phyloP scores from a whole-genome alignment of 2,797 vertebrate species.

The Pseudochromis fuscus region DNA sequence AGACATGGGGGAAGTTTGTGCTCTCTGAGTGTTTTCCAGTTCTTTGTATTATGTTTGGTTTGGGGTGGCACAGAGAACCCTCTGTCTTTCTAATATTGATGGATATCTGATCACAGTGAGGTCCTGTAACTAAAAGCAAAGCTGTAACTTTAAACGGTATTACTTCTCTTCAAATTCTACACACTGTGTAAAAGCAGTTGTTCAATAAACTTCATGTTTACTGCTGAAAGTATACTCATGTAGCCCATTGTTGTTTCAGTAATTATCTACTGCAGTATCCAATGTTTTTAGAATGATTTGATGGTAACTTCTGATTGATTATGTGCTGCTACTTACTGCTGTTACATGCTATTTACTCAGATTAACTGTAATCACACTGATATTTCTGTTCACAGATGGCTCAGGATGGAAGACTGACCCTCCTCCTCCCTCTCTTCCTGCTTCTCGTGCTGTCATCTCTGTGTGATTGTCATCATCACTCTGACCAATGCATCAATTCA shows the following conservation, averaged over 20 bases:
- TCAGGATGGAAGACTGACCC: neutral
- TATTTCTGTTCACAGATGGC: conserved; percentile 61
- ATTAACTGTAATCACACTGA: neutral
- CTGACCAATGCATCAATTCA: conserved; percentile 13
- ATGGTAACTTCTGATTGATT: neutral
- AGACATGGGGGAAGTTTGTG: no score
- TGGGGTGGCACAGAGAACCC: no score
- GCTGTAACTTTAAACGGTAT: neutral
- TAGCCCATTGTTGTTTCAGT: neutral
- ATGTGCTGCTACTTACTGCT: neutral
- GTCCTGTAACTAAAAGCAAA: neutral
- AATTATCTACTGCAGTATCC: neutral
- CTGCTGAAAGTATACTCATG: no score
- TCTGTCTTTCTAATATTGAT: neutral
- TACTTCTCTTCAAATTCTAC: no score
- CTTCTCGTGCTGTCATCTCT: conserved; percentile 25
- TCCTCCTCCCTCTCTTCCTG: conserved; percentile 17
- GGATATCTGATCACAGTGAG: neutral
- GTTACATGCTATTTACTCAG: no score
- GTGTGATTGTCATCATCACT: conserved; percentile 39
- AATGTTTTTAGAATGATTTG: neutral
- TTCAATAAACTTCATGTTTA: no score
- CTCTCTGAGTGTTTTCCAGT: no score
- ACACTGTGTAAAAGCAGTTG: no score
- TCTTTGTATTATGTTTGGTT: no score